These are phyloP conservation scores for Leptinotarsa texana DNA, from an alignment of 1,140 invertebrate species.

Conservation along the genomic window DNA sequence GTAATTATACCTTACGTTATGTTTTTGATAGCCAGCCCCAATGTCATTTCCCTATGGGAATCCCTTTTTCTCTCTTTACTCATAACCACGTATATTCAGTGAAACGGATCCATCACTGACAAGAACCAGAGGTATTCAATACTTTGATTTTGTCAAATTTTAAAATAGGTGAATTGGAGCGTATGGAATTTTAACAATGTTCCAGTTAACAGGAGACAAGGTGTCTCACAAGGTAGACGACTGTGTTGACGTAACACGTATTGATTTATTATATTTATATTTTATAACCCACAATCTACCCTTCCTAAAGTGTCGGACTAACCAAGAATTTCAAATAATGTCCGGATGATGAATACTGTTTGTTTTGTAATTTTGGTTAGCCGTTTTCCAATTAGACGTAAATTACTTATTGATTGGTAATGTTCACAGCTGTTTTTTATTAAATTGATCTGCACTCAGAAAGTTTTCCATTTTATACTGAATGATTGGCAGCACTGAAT, in stretches of 20 bases:
- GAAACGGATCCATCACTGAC: no score
- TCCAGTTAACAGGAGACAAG: no score
- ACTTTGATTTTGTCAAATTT: no score
- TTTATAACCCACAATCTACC: not conserved
- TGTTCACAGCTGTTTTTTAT: not conserved
- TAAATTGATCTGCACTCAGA: not conserved
- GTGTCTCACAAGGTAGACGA: not conserved
- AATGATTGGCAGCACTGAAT: no score
- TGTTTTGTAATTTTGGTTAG: constrained; percentile 6
- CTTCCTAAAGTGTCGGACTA: not conserved
- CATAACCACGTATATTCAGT: no score
- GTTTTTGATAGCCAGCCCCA: no score
- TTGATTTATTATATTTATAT: not conserved
- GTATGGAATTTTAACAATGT: no score
- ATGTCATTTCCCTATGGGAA: no score
- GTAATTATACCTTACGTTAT: no score
- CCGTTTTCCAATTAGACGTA: not conserved
- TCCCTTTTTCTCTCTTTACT: no score
- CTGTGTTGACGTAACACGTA: not conserved
- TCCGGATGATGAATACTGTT: not conserved
- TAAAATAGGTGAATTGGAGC: no score
- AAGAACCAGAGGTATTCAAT: no score
- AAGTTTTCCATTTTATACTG: not conserved
- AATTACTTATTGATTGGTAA: constrained; percentile 1
- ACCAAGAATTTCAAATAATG: not conserved